A percentile compares a stretch with the other conserved stretches of the same genome.
Conservation (phyloP, 2,113 vertebrate genomes). For the Brevimyrus niger region DNA sequence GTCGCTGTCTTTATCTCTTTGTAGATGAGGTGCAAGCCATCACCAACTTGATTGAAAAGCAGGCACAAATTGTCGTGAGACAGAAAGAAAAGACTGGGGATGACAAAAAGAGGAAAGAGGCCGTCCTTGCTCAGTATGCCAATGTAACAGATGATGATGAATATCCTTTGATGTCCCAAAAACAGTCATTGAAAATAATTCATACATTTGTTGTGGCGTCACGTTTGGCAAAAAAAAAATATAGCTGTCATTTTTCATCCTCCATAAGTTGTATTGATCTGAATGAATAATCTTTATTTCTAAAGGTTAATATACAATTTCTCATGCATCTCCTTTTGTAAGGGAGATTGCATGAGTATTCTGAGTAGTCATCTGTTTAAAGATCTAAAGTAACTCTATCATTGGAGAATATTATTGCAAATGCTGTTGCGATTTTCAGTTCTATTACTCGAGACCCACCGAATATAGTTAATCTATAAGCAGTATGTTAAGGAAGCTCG, state of each 20-base stretch:
- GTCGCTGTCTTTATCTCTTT: neutral
- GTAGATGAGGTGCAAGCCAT: constrained; percentile 85
- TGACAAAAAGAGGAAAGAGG: constrained; percentile 80
- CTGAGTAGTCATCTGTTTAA: neutral
- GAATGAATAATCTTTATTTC: neutral
- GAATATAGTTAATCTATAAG: neutral
- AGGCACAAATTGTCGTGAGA: constrained; percentile 91
- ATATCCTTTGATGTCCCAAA: constrained; percentile 77
- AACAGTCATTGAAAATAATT: neutral
- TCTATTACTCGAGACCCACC: neutral
- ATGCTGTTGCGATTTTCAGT: neutral
- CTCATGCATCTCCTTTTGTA: neutral
- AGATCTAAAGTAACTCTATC: neutral
- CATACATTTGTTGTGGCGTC: neutral
- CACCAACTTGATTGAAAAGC: constrained; percentile 89
- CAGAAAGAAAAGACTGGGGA: constrained; percentile 76
- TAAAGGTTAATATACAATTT: neutral
- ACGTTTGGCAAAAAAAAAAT: neutral
- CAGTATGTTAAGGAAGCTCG: neutral
- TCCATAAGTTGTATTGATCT: neutral
- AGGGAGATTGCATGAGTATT: neutral
- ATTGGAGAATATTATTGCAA: neutral
- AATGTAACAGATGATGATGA: constrained; percentile 86
- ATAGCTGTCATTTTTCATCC: neutral
- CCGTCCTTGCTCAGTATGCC: constrained; percentile 88